These are phyloP conservation scores for Sminthurides bifidus DNA, from an alignment of 1,140 invertebrate species.

Conservation along the genomic window DNA sequence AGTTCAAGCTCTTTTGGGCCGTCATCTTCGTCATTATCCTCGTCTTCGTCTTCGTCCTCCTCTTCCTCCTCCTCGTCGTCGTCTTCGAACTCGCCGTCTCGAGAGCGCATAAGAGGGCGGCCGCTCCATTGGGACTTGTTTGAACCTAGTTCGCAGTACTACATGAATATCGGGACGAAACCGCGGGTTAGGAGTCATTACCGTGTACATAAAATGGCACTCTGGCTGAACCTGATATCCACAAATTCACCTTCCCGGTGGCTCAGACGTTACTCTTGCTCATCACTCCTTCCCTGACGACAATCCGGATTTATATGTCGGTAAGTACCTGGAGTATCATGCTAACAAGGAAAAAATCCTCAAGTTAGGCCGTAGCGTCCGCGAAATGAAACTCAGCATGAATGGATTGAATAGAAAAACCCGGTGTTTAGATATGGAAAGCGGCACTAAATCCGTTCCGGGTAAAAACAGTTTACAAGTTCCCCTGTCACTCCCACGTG, in stretches of 20 bases:
- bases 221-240: conserved; percentile 85
- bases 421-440: too few species aligned
- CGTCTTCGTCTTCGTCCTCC: conserved; percentile 2
- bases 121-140: conserved; percentile 61
- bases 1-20: conserved; percentile 11
- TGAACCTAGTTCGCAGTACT: conserved; percentile 76
- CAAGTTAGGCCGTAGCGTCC: too few species aligned
- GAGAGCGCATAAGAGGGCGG: conserved; percentile 13
- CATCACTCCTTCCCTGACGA: conserved; percentile 63
- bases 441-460: too few species aligned
- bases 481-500: too few species aligned
- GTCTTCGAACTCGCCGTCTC: background rate
- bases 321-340: conserved; percentile 40
- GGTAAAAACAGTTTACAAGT: too few species aligned
- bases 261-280: conserved; percentile 59
- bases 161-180: conserved; percentile 62
- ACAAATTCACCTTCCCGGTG: conserved; percentile 62
- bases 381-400: too few species aligned
- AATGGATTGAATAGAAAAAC: too few species aligned
- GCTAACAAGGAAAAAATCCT: too few species aligned
- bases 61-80: conserved; percentile 4
- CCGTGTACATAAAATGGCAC: conserved; percentile 77
- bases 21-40: conserved; percentile 4
- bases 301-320: conserved; percentile 53
- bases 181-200: conserved; percentile 69